Percentiles rank a stretch among this genome's conserved stretches.
Conservation (phyloP, 1,140 invertebrate genomes). For the Drosophila pandora region DNA sequence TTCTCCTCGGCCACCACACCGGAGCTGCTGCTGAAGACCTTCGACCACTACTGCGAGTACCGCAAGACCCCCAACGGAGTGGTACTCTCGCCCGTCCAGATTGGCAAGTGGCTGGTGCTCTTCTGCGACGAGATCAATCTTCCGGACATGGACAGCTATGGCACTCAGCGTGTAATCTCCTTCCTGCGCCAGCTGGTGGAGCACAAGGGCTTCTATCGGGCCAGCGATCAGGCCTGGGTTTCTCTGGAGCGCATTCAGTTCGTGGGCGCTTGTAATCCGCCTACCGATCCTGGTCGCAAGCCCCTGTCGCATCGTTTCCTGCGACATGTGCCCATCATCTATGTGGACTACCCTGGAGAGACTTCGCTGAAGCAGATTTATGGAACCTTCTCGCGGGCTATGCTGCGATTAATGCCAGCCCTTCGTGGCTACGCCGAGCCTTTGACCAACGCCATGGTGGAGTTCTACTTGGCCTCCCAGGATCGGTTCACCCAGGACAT, state of each 20-base stretch:
- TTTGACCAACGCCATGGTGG: constrained; percentile 99
- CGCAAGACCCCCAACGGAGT: constrained; percentile 98
- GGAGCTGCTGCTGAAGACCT: constrained; percentile 98
- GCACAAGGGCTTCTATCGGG: constrained; percentile 95
- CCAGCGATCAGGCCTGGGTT: constrained; percentile 98
- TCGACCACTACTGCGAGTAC: constrained; percentile 99
- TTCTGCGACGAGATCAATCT: constrained; percentile 99
- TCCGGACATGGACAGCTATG: constrained; percentile 99
- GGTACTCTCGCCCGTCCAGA: constrained; percentile 96
- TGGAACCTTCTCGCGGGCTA: constrained; percentile 98
- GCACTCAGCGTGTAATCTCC: constrained; percentile 99
- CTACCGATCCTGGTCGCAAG: constrained; percentile 99
- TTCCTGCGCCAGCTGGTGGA: constrained; percentile 99
- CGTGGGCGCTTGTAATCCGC: constrained; percentile 99
- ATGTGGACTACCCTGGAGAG: constrained; percentile 99
- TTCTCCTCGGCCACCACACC: constrained; percentile 99
- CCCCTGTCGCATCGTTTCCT: constrained; percentile 97
- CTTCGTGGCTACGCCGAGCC: constrained; percentile 97
- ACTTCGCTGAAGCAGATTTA: constrained; percentile 99
- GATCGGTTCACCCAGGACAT: constrained; percentile 99
- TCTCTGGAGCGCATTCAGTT: constrained; percentile 99
- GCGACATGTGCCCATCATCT: constrained; percentile 98
- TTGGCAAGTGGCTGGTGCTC: constrained; percentile 99
- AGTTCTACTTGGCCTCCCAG: constrained; percentile 98
- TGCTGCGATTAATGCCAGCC: constrained; percentile 96